phyloP scores from a whole-genome alignment of 2,113 vertebrate species.

The Ctenodactylus gundi region DNA sequence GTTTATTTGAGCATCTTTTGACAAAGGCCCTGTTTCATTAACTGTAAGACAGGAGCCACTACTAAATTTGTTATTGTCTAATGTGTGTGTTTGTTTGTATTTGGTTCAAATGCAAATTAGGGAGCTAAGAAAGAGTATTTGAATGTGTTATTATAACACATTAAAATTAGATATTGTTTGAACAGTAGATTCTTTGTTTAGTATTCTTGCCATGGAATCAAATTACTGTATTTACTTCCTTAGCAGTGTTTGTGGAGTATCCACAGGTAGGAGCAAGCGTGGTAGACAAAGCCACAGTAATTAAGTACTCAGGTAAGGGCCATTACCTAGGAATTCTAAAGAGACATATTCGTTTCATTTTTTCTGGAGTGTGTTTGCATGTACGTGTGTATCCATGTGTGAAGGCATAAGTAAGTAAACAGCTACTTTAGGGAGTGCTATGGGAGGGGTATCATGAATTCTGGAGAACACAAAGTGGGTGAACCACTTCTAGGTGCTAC shows the following conservation, averaged over 20 bases:
- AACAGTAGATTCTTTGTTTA: background rate
- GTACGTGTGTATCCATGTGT: too few relatives aligned
- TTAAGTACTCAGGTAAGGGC: background rate
- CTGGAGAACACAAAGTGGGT: background rate
- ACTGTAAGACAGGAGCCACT: background rate
- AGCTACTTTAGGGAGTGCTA: background rate
- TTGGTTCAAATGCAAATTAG: slow-evolving; percentile 30
- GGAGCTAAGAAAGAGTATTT: background rate
- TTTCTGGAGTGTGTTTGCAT: background rate
- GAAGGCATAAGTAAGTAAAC: background rate
- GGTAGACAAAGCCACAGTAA: background rate
- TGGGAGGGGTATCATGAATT: background rate
- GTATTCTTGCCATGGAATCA: background rate
- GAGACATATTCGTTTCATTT: background rate
- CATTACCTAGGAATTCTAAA: background rate
- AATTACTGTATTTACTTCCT: background rate
- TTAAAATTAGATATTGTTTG: background rate
- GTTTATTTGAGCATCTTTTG: background rate
- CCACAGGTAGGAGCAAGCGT: background rate
- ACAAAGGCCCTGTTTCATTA: background rate
- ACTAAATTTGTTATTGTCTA: background rate
- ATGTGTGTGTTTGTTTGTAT: too few relatives aligned
- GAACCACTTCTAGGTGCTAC: background rate
- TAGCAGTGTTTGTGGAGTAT: background rate
- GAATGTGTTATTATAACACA: background rate